These are phyloP conservation scores for Peromyscus californicus DNA, from an alignment of 2,113 vertebrate genomes.

Conservation along the genomic window DNA sequence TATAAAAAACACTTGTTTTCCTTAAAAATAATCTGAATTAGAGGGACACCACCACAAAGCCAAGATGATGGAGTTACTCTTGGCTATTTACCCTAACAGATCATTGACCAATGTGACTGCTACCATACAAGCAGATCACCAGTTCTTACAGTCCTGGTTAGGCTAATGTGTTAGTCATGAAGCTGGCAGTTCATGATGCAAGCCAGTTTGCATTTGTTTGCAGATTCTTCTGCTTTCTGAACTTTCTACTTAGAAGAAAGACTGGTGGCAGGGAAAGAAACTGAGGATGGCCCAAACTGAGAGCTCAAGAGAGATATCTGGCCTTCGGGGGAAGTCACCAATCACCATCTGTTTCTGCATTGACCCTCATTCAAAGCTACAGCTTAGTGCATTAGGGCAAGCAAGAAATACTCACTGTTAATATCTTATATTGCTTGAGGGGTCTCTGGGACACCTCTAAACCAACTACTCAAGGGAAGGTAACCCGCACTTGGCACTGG, in stretches of 20 bases:
- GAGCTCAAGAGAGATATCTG: not conserved
- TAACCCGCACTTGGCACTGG: not conserved
- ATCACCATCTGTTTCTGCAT: not conserved
- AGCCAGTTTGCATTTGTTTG: not conserved
- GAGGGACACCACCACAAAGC: not conserved
- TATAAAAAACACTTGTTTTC: not conserved
- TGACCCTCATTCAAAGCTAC: not conserved
- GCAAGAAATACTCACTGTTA: not conserved
- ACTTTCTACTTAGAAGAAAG: not conserved
- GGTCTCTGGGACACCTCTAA: not conserved
- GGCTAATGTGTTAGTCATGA: not conserved
- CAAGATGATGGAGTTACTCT: not conserved
- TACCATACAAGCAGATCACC: not conserved
- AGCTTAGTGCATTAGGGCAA: not conserved
- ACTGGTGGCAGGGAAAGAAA: fast-evolving
- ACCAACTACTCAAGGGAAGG: not conserved
- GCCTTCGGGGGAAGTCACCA: not conserved
- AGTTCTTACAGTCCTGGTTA: not conserved
- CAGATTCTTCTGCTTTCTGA: not conserved
- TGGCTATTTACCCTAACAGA: not conserved
- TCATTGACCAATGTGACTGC: not conserved
- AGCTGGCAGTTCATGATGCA: not conserved
- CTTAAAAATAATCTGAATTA: not conserved
- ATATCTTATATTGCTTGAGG: not conserved
- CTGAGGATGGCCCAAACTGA: fast-evolving